Conservation (phyloP, 2,113 vertebrate genomes). For the Xiphophorus couchianus region DNA sequence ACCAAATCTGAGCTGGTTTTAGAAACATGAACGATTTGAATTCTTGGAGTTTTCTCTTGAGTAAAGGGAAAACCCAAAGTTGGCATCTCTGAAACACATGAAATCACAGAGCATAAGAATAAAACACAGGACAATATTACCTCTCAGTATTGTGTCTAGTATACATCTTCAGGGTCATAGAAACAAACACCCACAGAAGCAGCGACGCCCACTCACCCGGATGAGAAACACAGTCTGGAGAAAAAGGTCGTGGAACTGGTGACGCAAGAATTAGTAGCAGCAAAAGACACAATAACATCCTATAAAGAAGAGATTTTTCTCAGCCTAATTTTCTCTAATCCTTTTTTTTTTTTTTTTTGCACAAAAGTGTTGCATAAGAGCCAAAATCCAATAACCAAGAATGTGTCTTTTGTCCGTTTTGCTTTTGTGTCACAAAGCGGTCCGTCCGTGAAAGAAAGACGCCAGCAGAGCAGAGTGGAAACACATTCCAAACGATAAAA, state of each 20-base stretch:
- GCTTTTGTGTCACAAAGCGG: slow-evolving; percentile 23
- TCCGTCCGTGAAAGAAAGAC: background rate
- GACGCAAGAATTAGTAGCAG: slow-evolving; percentile 22
- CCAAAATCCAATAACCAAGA: slow-evolving; percentile 31
- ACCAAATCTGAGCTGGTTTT: too few species aligned
- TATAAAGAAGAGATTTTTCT: slow-evolving; percentile 47
- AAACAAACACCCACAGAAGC: too few species aligned
- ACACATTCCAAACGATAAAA: slow-evolving; percentile 66
- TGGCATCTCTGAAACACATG: too few species aligned
- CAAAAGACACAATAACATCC: slow-evolving; percentile 35
- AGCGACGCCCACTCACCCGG: too few species aligned
- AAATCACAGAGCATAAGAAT: too few species aligned
- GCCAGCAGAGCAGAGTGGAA: slow-evolving; percentile 20
- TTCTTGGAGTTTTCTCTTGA: too few species aligned
- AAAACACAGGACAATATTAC: too few species aligned
- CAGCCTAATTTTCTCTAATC: slow-evolving; percentile 48
- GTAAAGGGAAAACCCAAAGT: too few species aligned
- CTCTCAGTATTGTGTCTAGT: too few species aligned
- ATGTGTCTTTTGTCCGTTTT: slow-evolving; percentile 2
- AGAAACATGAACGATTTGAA: too few species aligned
- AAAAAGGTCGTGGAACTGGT: slow-evolving; percentile 22
- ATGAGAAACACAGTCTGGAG: background rate
- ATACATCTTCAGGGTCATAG: too few species aligned
- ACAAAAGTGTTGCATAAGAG: slow-evolving; percentile 7
- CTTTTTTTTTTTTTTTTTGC: background rate